Base-by-base conservation (phyloP, 2,888 invertebrate genomes). In the Rhingia campestris region DNA sequence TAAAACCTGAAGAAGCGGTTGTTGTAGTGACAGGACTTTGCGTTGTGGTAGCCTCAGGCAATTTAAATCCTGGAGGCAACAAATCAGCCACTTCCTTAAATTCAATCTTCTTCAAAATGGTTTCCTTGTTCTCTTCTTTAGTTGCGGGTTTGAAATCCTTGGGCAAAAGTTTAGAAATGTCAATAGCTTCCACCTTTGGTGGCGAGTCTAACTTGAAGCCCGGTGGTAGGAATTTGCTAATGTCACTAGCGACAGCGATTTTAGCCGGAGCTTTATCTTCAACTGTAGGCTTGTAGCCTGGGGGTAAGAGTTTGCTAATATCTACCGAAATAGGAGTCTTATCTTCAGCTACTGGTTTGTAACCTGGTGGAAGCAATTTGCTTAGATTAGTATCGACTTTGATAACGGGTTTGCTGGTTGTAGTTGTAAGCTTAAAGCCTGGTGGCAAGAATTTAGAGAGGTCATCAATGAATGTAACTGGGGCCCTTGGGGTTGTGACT, bases 291-390 rank as follows among this genome's bases (percentile, higher is more conserved):
- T 95, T 95, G 87, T 93, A 96, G 3, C 94, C 95, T 6, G 94
- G 93, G n/a, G 95, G 95, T 81, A 95, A 90, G 56, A 95, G 92
- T 86, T 94, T 93, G 87, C 92, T 93, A 0, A 94, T 87, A 86
- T 94, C 22, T 22, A 22, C 22, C 22, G 22, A 22, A 22, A 22
- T 22, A 22, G 53, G 51, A 0, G 69, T 30, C 9, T 79, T 82
- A 6, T 84, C 86, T 30, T 88, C 87, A 0, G 77, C 54, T 3
- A 88, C 85, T 5, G 89, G 77, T 45, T 95, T 95, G 87, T 93
- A 96, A 3, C 94, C 95, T 6, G 94, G 93, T n/a, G 95, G 95
- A 81, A 95, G 90, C 58, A 95, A 92, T 86, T 94, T 93, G 87
- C 92, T 93, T 0, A 94, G 87, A 86, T 94, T 94, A 86, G 94